These are phyloP conservation scores for human (Homo sapiens) DNA, from an alignment of 2,113 vertebrate species.

Conservation along the genomic window GRCh38 chr5:143766001-143766500, in stretches of 20 bases:
- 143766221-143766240: background rate
- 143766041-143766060: no score
- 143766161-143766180: background rate
- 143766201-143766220: background rate
- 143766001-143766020: background rate
- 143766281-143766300: background rate
- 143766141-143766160: background rate
- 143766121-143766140: background rate
- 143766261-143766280: slow-evolving; percentile 8
- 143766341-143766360: background rate
- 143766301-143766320: background rate
- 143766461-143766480: background rate
- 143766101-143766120: background rate
- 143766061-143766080: background rate
- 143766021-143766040: background rate
- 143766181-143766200: background rate
- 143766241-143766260: background rate
- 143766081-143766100: background rate
- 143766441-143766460: background rate
- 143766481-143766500: background rate
- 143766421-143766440: background rate
- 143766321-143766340: background rate
- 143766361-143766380: background rate
- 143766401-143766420: slow-evolving; percentile 32
- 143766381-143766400: slow-evolving; percentile 33